Conservation (phyloP, 2,797 vertebrate species). For the Melanotaenia nigrans region DNA sequence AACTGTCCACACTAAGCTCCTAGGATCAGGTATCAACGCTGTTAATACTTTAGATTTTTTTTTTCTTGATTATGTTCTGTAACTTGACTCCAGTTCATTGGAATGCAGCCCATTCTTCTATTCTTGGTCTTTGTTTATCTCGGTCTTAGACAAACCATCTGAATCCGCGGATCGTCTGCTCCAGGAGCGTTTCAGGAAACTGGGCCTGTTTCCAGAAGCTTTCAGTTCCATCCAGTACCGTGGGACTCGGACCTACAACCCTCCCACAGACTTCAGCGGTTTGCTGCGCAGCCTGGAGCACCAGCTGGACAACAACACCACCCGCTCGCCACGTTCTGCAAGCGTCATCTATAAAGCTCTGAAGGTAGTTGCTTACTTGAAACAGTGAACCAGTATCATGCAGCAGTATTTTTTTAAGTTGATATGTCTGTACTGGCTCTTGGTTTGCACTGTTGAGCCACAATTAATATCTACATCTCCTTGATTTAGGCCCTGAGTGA, state of each 20-base stretch:
- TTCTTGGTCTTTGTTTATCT: not conserved
- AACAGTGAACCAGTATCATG: not conserved
- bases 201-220: conserved; percentile 94
- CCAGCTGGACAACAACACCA: conserved; percentile 96
- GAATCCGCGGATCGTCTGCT: conserved; percentile 95
- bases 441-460: not conserved
- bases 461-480: not conserved
- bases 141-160: conserved; percentile 85
- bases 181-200: conserved; percentile 95
- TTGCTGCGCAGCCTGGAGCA: conserved; percentile 91
- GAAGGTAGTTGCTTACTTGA: conserved; percentile 79
- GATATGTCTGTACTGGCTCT: not conserved
- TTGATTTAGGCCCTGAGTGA: conserved; percentile 92
- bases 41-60: too few relatives aligned
- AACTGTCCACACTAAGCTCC: conserved; percentile 96
- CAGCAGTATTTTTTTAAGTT: not conserved
- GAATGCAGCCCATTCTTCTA: not conserved
- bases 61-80: not conserved
- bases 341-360: conserved; percentile 96
- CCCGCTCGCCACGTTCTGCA: conserved; percentile 93
- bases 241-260: conserved; percentile 97
- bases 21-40: conserved; percentile 88
- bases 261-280: conserved; percentile 96
- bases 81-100: not conserved
- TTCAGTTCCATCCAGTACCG: conserved; percentile 98